These are phyloP conservation scores for Ophion costatus DNA, from an alignment of 2,888 invertebrate species.

Conservation along the genomic window DNA sequence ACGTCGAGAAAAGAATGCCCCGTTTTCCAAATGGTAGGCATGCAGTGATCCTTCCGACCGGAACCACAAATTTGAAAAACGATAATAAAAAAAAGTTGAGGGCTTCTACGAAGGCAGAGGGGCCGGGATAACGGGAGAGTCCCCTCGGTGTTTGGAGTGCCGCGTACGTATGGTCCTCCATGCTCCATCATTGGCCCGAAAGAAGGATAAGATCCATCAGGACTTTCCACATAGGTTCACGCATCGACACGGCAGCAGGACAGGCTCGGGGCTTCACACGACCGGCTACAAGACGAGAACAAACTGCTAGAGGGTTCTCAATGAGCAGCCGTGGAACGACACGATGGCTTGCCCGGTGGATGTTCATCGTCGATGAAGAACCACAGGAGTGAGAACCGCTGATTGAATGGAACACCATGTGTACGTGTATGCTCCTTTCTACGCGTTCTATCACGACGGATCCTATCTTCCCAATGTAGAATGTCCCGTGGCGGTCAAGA, in stretches of 20 bases:
- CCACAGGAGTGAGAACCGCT: slow-evolving; percentile 1
- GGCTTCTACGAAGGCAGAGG: neutral
- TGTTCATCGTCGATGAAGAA: neutral
- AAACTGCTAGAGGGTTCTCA: slow-evolving; percentile 4
- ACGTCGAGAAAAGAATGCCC: neutral
- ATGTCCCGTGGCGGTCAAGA: slow-evolving; percentile 9
- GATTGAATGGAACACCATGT: neutral
- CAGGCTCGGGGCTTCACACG: neutral
- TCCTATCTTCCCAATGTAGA: slow-evolving; percentile 18
- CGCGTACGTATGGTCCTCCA: neutral
- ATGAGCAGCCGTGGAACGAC: too few relatives aligned
- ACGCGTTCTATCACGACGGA: slow-evolving; percentile 7
- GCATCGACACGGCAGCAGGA: neutral
- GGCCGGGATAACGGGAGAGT: neutral
- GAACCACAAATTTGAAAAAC: neutral
- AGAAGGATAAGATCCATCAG: neutral
- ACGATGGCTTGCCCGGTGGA: too few relatives aligned
- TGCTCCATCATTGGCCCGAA: neutral
- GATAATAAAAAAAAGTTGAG: neutral
- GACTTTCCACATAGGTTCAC: neutral
- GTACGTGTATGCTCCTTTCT: slow-evolving; percentile 16
- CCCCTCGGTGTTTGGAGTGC: too few relatives aligned
- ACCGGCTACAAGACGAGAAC: neutral
- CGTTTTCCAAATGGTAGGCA: neutral
- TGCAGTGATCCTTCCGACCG: neutral